These are phyloP conservation scores for Macaria liturata DNA, from an alignment of 2,888 invertebrate genomes.

Conservation along the genomic window DNA sequence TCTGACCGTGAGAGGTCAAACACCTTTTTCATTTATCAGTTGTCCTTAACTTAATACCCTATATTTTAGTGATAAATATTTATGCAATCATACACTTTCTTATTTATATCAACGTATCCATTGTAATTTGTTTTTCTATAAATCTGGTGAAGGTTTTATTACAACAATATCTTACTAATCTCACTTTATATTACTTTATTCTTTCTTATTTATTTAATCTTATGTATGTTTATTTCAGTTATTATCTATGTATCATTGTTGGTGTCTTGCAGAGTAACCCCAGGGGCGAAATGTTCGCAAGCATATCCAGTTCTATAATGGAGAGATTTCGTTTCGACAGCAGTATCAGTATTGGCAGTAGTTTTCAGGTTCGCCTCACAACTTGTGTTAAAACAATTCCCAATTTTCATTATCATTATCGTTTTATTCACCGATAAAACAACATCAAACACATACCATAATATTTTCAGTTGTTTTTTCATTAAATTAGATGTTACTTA, in stretches of 20 bases:
- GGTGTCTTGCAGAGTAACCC: constrained; percentile 86
- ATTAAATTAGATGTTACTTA: constrained; percentile 14
- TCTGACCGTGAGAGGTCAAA: constrained; percentile 29
- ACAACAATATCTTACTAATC: neutral
- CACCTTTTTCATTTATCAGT: constrained; percentile 5
- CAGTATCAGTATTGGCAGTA: constrained; percentile 89
- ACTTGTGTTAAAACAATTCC: constrained; percentile 48
- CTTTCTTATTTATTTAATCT: constrained; percentile 37
- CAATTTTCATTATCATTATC: constrained; percentile 36
- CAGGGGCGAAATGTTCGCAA: constrained; percentile 92
- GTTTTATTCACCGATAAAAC: neutral
- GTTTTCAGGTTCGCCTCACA: constrained; percentile 86
- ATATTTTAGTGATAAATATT: constrained; percentile 10
- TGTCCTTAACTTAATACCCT: constrained; percentile 30
- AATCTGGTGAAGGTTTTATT: constrained; percentile 16
- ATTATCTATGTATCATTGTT: constrained; percentile 39
- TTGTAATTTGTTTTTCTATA: no score
- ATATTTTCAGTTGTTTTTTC: neutral
- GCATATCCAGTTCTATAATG: constrained; percentile 91
- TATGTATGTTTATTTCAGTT: constrained; percentile 62
- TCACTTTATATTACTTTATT: no score
- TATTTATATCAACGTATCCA: no score
- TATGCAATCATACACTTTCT: no score
- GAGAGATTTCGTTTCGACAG: constrained; percentile 91
- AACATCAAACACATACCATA: neutral